These are phyloP conservation scores for Apamea anceps DNA, from an alignment of 2,888 invertebrate genomes.

Conservation along the genomic window DNA sequence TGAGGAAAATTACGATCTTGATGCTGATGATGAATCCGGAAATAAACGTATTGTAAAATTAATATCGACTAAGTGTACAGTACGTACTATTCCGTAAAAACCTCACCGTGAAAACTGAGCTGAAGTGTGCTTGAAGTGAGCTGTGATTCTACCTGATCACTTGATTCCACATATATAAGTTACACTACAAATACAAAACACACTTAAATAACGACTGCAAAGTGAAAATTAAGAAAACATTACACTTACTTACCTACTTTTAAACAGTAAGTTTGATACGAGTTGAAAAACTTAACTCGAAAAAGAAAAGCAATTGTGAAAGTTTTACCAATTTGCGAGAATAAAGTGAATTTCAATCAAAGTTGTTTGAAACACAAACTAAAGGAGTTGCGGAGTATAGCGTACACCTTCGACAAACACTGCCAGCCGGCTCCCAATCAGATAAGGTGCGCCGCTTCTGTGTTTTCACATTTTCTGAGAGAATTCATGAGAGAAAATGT, in stretches of 20 bases:
- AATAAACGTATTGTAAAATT: neutral
- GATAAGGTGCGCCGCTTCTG: slow-evolving; percentile 59
- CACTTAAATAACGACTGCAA: neutral
- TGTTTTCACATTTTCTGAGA: slow-evolving; percentile 52
- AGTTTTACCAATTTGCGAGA: slow-evolving; percentile 86
- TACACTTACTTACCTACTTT: slow-evolving; percentile 45
- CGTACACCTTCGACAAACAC: slow-evolving; percentile 79
- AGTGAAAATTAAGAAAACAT: slow-evolving; percentile 52
- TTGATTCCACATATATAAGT: too few species aligned
- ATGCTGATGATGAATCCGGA: neutral
- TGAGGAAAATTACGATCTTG: neutral
- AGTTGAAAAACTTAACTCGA: slow-evolving; percentile 63
- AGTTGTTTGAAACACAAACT: slow-evolving; percentile 83
- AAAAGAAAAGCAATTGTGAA: slow-evolving; percentile 85
- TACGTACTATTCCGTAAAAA: too few species aligned
- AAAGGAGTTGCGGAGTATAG: slow-evolving; percentile 73
- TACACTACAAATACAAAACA: too few species aligned
- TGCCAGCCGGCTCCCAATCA: slow-evolving; percentile 59
- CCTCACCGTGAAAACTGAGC: too few species aligned
- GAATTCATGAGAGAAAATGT: slow-evolving; percentile 49
- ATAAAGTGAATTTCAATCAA: slow-evolving; percentile 88
- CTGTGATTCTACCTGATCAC: too few species aligned
- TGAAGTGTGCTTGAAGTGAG: too few species aligned
- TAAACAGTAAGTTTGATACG: slow-evolving; percentile 59
- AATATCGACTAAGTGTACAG: neutral